Percentiles rank a stretch among this genome's conserved stretches.
phyloP scores from a whole-genome alignment of 2,888 invertebrate species.

The Nezara viridula region DNA sequence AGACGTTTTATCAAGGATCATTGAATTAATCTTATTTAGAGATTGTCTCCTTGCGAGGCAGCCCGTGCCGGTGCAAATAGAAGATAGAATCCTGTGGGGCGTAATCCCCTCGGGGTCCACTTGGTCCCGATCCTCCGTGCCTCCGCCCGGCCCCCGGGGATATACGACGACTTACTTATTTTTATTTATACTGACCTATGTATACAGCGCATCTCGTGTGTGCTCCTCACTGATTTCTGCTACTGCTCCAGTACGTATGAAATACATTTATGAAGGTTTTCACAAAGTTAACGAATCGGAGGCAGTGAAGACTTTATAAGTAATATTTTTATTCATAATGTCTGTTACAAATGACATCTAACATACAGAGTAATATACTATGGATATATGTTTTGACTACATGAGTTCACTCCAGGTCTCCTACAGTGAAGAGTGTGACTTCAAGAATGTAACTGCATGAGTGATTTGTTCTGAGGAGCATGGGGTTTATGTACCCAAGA shows the following conservation, averaged over 20 bases:
- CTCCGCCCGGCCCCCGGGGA: neutral
- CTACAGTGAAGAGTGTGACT: too few species aligned
- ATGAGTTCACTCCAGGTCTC: too few species aligned
- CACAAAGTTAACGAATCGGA: too few species aligned
- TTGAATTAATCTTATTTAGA: constrained; percentile 29
- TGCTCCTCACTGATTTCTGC: neutral
- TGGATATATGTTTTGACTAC: too few species aligned
- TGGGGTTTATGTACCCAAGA: too few species aligned
- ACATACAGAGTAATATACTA: too few species aligned
- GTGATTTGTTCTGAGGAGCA: too few species aligned
- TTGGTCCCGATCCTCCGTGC: constrained; percentile 5
- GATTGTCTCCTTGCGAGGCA: neutral
- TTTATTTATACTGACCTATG: constrained; percentile 12
- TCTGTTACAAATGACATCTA: too few species aligned
- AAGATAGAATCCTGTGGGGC: constrained; percentile 14
- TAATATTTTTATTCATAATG: too few species aligned
- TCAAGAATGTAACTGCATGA: too few species aligned
- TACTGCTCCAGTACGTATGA: neutral
- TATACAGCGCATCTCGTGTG: neutral
- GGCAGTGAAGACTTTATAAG: too few species aligned
- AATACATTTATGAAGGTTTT: neutral
- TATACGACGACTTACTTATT: constrained; percentile 6
- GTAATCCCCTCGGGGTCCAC: neutral
- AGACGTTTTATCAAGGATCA: neutral
- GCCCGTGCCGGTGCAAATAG: neutral